Conservation (phyloP, 2,113 vertebrate genomes). For the Craseonycteris thonglongyai region DNA sequence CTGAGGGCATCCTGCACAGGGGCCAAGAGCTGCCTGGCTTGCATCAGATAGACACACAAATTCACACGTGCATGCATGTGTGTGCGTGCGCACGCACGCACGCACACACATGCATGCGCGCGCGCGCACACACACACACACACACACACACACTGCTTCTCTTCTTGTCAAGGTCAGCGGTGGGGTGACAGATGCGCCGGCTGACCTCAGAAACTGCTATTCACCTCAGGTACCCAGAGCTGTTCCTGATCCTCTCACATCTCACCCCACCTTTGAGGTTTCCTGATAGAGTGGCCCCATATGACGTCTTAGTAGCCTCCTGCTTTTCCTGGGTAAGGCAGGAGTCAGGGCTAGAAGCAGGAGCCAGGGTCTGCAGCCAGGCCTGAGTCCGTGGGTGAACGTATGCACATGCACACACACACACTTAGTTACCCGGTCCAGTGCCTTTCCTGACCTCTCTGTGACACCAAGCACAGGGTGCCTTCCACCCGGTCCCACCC, state of each 20-base stretch:
- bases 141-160: background rate
- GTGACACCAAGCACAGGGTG: background rate
- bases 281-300: background rate
- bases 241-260: background rate
- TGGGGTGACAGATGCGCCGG: background rate
- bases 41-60: background rate
- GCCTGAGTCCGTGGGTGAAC: rapidly evolving
- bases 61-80: too few species aligned
- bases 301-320: background rate
- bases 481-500: background rate
- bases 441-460: background rate
- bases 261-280: background rate
- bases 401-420: rapidly evolving
- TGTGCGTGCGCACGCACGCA: too few species aligned
- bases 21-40: background rate
- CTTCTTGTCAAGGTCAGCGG: background rate
- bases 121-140: background rate
- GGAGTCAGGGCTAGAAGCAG: background rate
- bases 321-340: background rate
- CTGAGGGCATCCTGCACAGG: background rate
- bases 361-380: background rate
- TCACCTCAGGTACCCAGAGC: background rate
- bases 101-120: background rate
- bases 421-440: background rate
- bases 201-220: background rate